A percentile compares a stretch with the other conserved stretches of the same genome.
These are phyloP conservation scores for Caprella mutica DNA, from an alignment of 2,888 invertebrate species.

Conservation along the genomic window DNA sequence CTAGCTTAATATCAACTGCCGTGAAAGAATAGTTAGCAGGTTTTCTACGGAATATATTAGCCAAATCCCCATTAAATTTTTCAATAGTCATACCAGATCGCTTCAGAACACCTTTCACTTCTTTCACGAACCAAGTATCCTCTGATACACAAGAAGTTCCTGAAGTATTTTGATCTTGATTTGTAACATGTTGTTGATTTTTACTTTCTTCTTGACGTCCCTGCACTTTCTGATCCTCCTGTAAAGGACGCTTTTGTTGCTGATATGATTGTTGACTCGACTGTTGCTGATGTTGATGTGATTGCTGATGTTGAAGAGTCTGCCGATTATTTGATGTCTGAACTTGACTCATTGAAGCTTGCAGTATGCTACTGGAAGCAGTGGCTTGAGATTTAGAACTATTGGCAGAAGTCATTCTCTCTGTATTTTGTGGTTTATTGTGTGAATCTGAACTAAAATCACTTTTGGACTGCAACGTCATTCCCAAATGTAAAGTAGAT, in stretches of 20 bases:
- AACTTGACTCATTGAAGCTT: no score
- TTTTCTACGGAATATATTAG: conserved; percentile 1
- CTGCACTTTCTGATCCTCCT: no score
- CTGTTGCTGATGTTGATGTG: no score
- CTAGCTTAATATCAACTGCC: background rate
- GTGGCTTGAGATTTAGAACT: background rate
- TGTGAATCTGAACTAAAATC: no score
- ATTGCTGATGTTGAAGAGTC: no score
- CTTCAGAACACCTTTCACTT: conserved; percentile 1
- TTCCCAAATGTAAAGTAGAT: conserved; percentile 2
- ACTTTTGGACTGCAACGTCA: background rate
- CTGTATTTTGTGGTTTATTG: background rate
- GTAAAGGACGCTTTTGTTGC: no score
- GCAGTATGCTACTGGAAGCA: no score
- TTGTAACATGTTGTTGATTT: no score
- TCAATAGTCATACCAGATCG: background rate
- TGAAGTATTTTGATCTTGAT: background rate
- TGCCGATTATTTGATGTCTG: no score
- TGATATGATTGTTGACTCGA: no score
- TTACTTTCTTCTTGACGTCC: no score
- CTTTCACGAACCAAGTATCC: conserved; percentile 2
- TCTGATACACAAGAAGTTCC: background rate
- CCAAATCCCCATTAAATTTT: conserved; percentile 1
- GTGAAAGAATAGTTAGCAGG: background rate
- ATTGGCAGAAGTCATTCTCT: background rate